Evolutionary conservation across 2,797 vertebrate genomes (phyloP).

Genomic region (Columba guinea): DNA sequence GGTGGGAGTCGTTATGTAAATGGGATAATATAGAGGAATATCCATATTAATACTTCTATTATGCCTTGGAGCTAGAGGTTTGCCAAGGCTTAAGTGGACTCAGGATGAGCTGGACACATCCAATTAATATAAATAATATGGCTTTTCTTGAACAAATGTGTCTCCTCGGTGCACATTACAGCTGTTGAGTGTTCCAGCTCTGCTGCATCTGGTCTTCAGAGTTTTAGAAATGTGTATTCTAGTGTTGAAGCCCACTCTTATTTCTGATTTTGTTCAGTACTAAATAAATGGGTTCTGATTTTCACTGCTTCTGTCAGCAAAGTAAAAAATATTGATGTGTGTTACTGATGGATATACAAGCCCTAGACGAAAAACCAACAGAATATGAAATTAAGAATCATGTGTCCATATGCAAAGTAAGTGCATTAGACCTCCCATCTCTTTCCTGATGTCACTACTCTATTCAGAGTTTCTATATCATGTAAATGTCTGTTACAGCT

Average conservation of each 20-base stretch:
- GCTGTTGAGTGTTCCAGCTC: slow-evolving; percentile 23
- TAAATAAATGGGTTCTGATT: slow-evolving; percentile 16
- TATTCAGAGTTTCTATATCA: background rate
- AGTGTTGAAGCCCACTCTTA: background rate
- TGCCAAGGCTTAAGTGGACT: slow-evolving; percentile 62
- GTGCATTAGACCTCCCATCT: background rate
- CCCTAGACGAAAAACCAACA: background rate
- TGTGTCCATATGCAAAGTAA: background rate
- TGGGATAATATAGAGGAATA: slow-evolving; percentile 34
- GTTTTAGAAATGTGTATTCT: slow-evolving; percentile 5
- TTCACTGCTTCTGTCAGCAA: slow-evolving; percentile 40
- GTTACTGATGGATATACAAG: background rate
- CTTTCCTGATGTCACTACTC: background rate
- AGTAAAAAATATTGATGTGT: background rate
- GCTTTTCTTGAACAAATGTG: slow-evolving; percentile 55
- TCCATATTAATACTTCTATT: slow-evolving; percentile 45
- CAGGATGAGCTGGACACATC: slow-evolving; percentile 47
- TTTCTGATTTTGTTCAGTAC: background rate
- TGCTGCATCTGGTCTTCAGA: background rate
- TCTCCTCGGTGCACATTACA: background rate
- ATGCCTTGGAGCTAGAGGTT: slow-evolving; percentile 26
- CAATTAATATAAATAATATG: slow-evolving; percentile 51
- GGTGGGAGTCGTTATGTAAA: slow-evolving; percentile 48
- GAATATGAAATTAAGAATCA: background rate
- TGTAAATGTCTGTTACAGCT: background rate